These are phyloP conservation scores for Therioaphis trifolii DNA, from an alignment of 2,888 invertebrate genomes.

Conservation along the genomic window DNA sequence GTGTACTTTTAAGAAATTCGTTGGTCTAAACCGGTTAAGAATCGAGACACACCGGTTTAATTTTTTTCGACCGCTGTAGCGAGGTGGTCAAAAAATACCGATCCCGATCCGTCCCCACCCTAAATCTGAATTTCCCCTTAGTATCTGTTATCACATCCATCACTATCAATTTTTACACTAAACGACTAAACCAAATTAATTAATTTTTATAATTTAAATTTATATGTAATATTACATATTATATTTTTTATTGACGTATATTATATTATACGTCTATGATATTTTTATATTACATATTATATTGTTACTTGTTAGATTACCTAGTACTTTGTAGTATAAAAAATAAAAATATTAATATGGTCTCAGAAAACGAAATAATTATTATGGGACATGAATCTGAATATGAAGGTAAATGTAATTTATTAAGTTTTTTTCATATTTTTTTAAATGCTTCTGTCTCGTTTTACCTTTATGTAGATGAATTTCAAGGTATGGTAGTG, in stretches of 20 bases:
- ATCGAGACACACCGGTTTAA: no score
- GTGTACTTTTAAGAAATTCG: no score
- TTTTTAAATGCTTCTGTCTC: background rate
- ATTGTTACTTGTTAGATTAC: background rate
- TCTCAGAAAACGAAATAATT: background rate
- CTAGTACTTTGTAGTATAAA: no score
- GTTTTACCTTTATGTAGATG: background rate
- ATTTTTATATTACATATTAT: background rate
- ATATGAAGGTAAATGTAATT: slow-evolving; percentile 17
- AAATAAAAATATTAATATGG: background rate
- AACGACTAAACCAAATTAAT: background rate
- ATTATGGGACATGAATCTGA: background rate
- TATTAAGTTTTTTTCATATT: slow-evolving; percentile 10
- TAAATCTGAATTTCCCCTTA: background rate
- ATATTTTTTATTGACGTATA: background rate
- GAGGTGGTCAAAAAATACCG: no score
- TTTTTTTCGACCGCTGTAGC: no score
- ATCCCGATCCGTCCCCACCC: no score
- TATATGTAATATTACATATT: no score
- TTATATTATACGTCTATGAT: no score
- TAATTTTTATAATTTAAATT: no score
- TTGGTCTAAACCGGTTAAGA: no score
- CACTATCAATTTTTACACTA: background rate
- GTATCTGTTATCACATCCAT: background rate
- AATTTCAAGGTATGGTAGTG: no score